Evolutionary conservation across 2,888 invertebrate genomes (phyloP), one percentile per base, ranked within the genome.

Genomic region (Hypolimnas misippus): DNA sequence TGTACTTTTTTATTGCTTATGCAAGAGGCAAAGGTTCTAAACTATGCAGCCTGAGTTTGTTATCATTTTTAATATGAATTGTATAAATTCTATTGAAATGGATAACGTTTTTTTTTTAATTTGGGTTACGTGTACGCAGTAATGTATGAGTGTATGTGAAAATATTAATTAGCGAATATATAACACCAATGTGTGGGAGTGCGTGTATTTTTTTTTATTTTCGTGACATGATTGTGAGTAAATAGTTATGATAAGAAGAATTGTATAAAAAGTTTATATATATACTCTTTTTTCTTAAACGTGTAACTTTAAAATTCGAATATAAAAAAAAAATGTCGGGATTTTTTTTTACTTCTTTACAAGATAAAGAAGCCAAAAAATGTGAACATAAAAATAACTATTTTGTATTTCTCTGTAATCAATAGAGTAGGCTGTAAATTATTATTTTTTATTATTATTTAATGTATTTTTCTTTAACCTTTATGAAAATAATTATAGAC

Each of bases 111-210:
- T 6, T 6, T 17, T 40, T 12, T 42, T 3, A 10, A n/a, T 50
- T 40, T 52, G 51, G 42, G n/a, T 19, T 52, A 44, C 40, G 29
- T 42, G 17, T 29, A 17, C 21, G 14, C 6, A 12, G 3, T 55
- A 49, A 52, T 58, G 40, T 61, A 63, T 31, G 55, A 60, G 40
- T 63, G 63, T 31, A 57, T 62, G 53, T 62, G 64, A 61, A 56
- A 61, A 50, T 58, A 51, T 65, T 7, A 63, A 54, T 66, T 57
- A 67, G 63, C 65, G 50, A 63, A 63, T 56, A 46, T 61, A 57
- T 62, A 58, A 72, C 72, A 73, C 72, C 72, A 71, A 73, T 65
- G 57, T 57, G 52, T 63, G 52, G 52, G n/a, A 35, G 52, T 46
- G 55, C 17, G 54, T 40, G 40, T 14, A 49, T 50, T 16, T 57